Evolutionary conservation across 2,113 vertebrate species (phyloP).

Genomic region (Phasianus colchicus): DNA sequence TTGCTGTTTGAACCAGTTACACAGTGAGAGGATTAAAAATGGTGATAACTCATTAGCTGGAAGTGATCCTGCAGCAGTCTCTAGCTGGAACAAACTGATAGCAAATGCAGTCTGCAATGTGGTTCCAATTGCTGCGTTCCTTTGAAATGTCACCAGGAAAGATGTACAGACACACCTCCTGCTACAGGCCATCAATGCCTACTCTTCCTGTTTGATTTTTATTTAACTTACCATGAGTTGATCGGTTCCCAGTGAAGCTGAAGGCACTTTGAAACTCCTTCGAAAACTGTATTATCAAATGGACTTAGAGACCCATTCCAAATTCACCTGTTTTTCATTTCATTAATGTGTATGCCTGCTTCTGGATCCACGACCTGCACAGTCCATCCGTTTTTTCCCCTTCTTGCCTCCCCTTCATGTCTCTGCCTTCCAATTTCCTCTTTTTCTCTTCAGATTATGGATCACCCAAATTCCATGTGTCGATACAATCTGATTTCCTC

Average conservation of each 20-base stretch:
- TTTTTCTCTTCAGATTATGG: background rate
- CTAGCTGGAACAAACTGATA: background rate
- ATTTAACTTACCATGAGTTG: background rate
- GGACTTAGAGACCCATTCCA: background rate
- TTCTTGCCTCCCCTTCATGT: background rate
- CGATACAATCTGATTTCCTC: background rate
- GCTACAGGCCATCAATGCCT: background rate
- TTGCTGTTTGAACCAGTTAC: background rate
- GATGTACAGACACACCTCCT: background rate
- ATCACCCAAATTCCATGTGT: background rate
- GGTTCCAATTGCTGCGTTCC: slow-evolving; percentile 10
- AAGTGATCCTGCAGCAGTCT: background rate
- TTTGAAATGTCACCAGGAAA: slow-evolving; percentile 45
- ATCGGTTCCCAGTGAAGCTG: background rate
- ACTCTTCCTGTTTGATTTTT: background rate
- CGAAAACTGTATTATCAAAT: slow-evolving; percentile 35
- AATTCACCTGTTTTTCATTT: slow-evolving; percentile 43
- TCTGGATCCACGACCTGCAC: background rate
- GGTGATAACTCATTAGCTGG: background rate
- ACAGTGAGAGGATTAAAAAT: background rate
- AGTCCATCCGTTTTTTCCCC: background rate
- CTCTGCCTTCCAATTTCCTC: slow-evolving; percentile 2
- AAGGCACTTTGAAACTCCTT: background rate
- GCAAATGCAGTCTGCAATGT: background rate
- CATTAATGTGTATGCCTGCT: background rate